phyloP scores from a whole-genome alignment of 2,797 vertebrate species.

The Fundulus diaphanus region DNA sequence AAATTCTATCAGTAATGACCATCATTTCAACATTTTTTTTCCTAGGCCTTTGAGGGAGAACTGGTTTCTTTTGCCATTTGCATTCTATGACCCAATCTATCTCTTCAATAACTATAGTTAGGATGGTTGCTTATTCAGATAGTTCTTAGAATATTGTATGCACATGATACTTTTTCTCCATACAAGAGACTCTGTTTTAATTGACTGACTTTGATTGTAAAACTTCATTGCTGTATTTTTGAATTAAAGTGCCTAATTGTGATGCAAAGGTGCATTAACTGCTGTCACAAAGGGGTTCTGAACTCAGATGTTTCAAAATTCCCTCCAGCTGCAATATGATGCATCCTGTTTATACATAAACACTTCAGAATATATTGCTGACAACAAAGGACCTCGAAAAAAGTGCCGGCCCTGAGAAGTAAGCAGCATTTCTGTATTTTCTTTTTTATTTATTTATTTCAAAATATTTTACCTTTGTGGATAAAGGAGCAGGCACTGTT shows the following conservation, averaged over 20 bases:
- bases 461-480: background rate
- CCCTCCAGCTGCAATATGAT: background rate
- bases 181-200: background rate
- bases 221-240: background rate
- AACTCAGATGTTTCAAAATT: background rate
- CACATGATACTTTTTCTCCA: background rate
- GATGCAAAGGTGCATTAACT: background rate
- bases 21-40: background rate
- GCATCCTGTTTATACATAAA: background rate
- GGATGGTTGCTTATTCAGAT: background rate
- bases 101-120: background rate
- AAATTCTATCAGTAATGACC: background rate
- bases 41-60: background rate
- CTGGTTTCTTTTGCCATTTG: background rate
- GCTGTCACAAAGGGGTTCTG: background rate
- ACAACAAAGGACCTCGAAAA: background rate
- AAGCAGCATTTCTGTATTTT: background rate
- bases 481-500: background rate
- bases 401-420: background rate
- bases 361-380: constrained; percentile 2
- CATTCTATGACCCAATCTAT: background rate
- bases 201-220: background rate
- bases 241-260: background rate
- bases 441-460: no score
- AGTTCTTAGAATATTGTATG: background rate